phyloP scores from a whole-genome alignment of 2,797 vertebrate species.

The Eupleurogrammus muticus region DNA sequence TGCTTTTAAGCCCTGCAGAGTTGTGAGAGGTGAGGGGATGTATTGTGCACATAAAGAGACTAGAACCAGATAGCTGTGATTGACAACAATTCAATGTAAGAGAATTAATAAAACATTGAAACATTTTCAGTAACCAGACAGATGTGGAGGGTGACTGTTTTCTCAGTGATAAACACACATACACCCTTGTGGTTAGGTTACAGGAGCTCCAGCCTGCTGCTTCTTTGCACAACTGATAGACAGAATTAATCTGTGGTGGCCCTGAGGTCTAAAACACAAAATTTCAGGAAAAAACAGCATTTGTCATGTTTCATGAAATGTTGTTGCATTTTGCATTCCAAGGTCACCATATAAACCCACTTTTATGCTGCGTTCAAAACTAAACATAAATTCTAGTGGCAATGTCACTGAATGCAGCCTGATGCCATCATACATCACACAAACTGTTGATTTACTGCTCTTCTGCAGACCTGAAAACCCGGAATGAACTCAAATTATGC shows the following conservation, averaged over 20 bases:
- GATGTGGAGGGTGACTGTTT: slow-evolving; percentile 60
- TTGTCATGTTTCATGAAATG: too few species aligned
- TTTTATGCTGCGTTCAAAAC: background rate
- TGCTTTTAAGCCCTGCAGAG: slow-evolving; percentile 10
- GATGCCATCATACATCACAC: too few species aligned
- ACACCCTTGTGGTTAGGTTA: slow-evolving; percentile 6
- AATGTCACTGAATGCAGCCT: too few species aligned
- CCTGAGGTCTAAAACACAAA: too few species aligned
- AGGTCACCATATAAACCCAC: background rate
- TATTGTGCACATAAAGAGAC: slow-evolving; percentile 20
- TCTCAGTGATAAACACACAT: slow-evolving; percentile 34
- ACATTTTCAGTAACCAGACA: slow-evolving; percentile 68
- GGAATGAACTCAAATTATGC: too few species aligned
- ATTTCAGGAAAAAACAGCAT: too few species aligned
- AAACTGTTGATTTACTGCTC: too few species aligned
- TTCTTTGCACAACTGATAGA: background rate
- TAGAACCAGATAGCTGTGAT: slow-evolving; percentile 37
- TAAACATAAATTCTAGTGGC: too few species aligned
- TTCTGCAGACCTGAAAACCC: too few species aligned
- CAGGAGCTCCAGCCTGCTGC: background rate
- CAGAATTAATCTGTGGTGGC: too few species aligned
- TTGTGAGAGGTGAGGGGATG: slow-evolving; percentile 26
- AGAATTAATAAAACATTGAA: slow-evolving; percentile 68
- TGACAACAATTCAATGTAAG: slow-evolving; percentile 45
- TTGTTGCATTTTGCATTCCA: too few species aligned